These are phyloP conservation scores for Falco cherrug DNA, from an alignment of 2,797 vertebrate species.

Conservation along the genomic window DNA sequence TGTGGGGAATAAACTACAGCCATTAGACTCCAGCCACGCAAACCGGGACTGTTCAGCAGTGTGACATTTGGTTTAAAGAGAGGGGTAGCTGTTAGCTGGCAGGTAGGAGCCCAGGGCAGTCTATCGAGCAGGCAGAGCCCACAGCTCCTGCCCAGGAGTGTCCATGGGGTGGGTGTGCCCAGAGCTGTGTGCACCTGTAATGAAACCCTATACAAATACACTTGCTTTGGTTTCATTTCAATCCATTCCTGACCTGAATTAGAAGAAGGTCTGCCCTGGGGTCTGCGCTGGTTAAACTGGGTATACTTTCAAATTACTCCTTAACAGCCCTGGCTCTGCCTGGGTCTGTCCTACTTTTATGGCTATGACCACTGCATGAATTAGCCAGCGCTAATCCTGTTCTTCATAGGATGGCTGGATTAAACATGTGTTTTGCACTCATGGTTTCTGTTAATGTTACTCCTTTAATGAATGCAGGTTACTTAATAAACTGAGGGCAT, in stretches of 20 bases:
- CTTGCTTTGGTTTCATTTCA: background rate
- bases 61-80: background rate
- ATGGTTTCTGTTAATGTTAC: background rate
- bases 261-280: background rate
- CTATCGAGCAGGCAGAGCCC: background rate
- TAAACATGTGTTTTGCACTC: background rate
- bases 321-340: background rate
- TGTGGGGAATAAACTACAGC: constrained; percentile 42
- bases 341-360: background rate
- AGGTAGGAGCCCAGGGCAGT: background rate
- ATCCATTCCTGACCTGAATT: background rate
- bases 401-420: background rate
- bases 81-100: background rate
- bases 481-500: background rate
- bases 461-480: background rate
- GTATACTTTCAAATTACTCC: background rate
- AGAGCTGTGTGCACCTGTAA: background rate
- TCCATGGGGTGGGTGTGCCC: accelerated
- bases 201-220: accelerated
- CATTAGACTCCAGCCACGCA: constrained; percentile 14
- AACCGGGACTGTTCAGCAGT: accelerated
- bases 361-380: background rate
- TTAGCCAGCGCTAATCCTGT: background rate
- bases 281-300: background rate
- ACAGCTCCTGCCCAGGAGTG: background rate